Conservation (phyloP, 2,888 invertebrate species). For the Malacosoma neustria region DNA sequence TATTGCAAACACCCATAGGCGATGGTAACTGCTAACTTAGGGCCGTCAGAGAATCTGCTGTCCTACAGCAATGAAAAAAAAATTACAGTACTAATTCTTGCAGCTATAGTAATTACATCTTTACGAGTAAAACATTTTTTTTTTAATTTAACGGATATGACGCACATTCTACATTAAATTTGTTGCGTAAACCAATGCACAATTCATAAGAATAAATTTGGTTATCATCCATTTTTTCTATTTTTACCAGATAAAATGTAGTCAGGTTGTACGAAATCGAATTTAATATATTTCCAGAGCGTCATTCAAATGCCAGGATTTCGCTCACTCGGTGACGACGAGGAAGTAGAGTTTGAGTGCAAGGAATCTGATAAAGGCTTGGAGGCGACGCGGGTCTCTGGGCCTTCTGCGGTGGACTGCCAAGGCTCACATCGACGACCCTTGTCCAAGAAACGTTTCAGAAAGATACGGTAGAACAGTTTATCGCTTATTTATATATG, state of each 20-base stretch:
- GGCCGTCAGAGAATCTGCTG: too few species aligned
- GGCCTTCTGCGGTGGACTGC: constrained; percentile 85
- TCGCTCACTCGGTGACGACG: constrained; percentile 90
- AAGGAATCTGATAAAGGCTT: constrained; percentile 89
- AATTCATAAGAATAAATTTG: background rate
- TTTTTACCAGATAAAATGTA: too few species aligned
- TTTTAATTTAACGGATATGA: background rate
- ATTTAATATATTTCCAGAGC: too few species aligned
- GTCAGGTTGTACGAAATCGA: too few species aligned
- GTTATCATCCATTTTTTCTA: background rate
- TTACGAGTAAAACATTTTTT: background rate
- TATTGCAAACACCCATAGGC: too few species aligned
- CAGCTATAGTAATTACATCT: background rate
- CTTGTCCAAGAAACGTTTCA: constrained; percentile 85
- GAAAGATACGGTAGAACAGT: constrained; percentile 83
- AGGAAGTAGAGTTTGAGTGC: constrained; percentile 91
- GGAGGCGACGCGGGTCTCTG: constrained; percentile 90
- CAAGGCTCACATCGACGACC: constrained; percentile 89
- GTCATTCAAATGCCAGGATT: constrained; percentile 94
- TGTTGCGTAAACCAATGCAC: background rate
- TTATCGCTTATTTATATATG: constrained; percentile 9
- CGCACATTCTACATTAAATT: background rate
- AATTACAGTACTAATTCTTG: background rate
- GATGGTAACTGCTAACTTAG: too few species aligned
- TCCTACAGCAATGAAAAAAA: too few species aligned